phyloP scores from a whole-genome alignment of 2,888 invertebrate species.

The Charanyca ferruginea region DNA sequence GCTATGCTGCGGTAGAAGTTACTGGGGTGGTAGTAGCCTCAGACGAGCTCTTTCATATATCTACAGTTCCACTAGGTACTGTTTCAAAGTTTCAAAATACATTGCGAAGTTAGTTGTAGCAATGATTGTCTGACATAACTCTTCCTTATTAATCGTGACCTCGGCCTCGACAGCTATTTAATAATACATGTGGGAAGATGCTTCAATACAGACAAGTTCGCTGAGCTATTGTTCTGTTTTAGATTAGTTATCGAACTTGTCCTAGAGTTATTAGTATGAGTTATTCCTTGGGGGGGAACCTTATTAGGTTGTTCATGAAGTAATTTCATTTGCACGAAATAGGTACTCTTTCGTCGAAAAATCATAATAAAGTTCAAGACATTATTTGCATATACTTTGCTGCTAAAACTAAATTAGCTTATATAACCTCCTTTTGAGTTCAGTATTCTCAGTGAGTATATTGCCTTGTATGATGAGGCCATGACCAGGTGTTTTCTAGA shows the following conservation, averaged over 20 bases:
- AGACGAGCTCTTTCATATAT: neutral
- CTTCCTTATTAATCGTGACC: conserved; percentile 51
- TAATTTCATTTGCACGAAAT: neutral
- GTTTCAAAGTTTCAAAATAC: conserved; percentile 17
- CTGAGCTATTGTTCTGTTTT: conserved; percentile 45
- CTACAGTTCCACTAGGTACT: neutral
- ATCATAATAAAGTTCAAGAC: neutral
- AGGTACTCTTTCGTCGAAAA: neutral
- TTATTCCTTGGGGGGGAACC: neutral
- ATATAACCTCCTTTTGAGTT: too few species aligned
- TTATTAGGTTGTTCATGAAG: neutral
- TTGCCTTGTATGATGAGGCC: neutral
- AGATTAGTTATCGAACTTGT: conserved; percentile 42
- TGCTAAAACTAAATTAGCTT: too few species aligned
- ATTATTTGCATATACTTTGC: too few species aligned
- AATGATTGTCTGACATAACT: conserved; percentile 47
- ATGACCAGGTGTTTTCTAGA: neutral
- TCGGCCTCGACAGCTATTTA: conserved; percentile 44
- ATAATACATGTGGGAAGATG: conserved; percentile 58
- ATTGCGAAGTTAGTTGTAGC: conserved; percentile 14
- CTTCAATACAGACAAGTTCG: conserved; percentile 38
- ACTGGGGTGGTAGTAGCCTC: too few species aligned
- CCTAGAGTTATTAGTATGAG: conserved; percentile 5
- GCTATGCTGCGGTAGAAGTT: too few species aligned
- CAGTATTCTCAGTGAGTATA: too few species aligned